phyloP scores from a whole-genome alignment of 1,140 invertebrate species.

The Manduca sexta region DNA sequence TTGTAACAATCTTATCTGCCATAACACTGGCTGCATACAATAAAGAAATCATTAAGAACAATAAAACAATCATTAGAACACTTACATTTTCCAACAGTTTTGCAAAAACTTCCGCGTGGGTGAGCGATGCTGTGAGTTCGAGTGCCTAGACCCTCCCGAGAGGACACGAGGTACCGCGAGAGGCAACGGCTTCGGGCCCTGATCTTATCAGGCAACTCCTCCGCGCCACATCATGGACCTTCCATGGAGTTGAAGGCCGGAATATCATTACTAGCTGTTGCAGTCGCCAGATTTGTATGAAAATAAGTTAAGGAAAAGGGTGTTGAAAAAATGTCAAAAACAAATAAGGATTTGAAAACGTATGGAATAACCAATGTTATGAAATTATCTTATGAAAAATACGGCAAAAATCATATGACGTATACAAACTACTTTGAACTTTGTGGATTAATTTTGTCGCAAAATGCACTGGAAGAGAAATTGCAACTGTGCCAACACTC shows the following conservation, averaged over 20 bases:
- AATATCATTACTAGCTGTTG: conserved; percentile 46
- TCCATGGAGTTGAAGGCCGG: conserved; percentile 40
- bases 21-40: too few relatives aligned
- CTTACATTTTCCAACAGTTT: conserved; percentile 69
- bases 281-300: conserved; percentile 54
- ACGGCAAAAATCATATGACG: too few relatives aligned
- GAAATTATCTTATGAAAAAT: too few relatives aligned
- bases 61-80: not conserved
- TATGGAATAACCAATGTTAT: too few relatives aligned
- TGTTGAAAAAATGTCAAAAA: too few relatives aligned
- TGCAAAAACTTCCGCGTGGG: conserved; percentile 84
- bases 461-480: not conserved
- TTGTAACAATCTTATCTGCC: too few relatives aligned
- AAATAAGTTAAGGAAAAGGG: too few relatives aligned
- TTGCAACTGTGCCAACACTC: too few relatives aligned
- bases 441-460: too few relatives aligned
- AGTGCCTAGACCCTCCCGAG: conserved; percentile 82
- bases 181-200: conserved; percentile 72
- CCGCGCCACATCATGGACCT: conserved; percentile 47
- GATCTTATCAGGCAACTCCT: conserved; percentile 75
- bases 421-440: too few relatives aligned
- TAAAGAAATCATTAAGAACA: too few relatives aligned
- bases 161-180: conserved; percentile 75
- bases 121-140: conserved; percentile 84
- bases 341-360: too few relatives aligned